phyloP scores from a whole-genome alignment of 2,888 invertebrate genomes.

The Pollenia griseotomentosa region DNA sequence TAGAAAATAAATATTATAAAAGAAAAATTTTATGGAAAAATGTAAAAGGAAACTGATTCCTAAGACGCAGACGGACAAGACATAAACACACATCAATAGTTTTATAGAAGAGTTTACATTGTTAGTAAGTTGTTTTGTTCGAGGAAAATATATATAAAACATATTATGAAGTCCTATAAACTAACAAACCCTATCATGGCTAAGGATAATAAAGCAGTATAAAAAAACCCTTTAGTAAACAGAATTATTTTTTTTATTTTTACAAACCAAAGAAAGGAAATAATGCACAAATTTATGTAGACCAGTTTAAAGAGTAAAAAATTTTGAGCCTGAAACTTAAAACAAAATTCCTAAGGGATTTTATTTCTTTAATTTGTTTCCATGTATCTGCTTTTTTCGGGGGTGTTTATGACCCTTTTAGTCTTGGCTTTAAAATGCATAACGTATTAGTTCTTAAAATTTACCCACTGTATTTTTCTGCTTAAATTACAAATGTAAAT shows the following conservation, averaged over 20 bases:
- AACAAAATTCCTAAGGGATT: too few species aligned
- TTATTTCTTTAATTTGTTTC: too few species aligned
- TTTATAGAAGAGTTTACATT: background rate
- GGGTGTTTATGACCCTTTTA: too few species aligned
- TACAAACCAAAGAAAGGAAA: background rate
- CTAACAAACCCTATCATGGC: background rate
- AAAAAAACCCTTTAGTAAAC: constrained; percentile 24
- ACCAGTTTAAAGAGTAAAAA: too few species aligned
- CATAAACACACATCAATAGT: too few species aligned
- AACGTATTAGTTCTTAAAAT: constrained; percentile 8
- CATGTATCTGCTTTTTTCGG: too few species aligned
- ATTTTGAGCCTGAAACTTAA: too few species aligned
- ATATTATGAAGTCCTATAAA: constrained; percentile 26
- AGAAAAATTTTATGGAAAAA: background rate
- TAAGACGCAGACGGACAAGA: background rate
- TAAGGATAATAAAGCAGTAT: background rate
- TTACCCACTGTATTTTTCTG: background rate
- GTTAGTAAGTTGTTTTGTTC: background rate
- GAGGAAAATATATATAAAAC: too few species aligned
- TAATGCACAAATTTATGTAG: too few species aligned
- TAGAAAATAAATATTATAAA: background rate
- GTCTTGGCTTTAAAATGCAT: constrained; percentile 8
- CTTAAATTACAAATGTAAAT: background rate
- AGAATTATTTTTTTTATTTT: background rate
- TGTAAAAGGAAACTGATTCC: background rate